Base-by-base conservation (phyloP, 2,888 invertebrate genomes). In the Lapara coniferarum region DNA sequence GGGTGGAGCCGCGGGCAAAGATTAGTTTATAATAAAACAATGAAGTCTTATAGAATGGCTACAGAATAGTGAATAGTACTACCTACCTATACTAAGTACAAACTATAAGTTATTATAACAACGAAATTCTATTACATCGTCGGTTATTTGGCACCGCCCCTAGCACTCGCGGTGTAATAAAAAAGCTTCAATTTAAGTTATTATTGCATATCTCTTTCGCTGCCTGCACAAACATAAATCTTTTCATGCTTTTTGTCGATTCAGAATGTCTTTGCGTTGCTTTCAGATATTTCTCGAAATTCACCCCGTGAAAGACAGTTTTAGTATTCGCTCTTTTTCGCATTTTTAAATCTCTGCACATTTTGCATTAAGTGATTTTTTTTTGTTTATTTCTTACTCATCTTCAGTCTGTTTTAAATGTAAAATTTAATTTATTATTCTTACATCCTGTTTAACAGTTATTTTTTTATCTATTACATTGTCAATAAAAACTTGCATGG, bases 161-260 rank as follows among this genome's bases (percentile, higher is more conserved):
- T 58, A 3, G 44, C 2, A 6, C n/a, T 59, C n/a, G 59, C 44
- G 59, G 3, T 44, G 16, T 59, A 59, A 44, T 59, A 44, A 44
- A 16, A 59, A 59, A 59, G 44, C 44, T n/a, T 16, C 44, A 59
- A 59, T 46, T 59, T 59, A 59, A 59, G 16, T 59, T 59, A 46
- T 59, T 59, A 59, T 59, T 59, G 59, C 59, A 59, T 16, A 59
- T 59, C 59, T 59, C 59, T 10, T n/a, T 37, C 25, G 30, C 58
- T n/a, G 58, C n/a, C 44, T 59, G 59, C 59, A 59, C 59, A 59
- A 59, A 46, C 59, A 59, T 59, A 59, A 59, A 59, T 59, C 46
- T 59, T 59, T 46, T 59, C 59, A 44, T 59, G 59, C 46, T 59
- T 59, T 59, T 46, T 46, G 46, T 46, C 16, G 59, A 59, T 59